Conservation (phyloP, 2,113 vertebrate species). For the Sigmodon hispidus region DNA sequence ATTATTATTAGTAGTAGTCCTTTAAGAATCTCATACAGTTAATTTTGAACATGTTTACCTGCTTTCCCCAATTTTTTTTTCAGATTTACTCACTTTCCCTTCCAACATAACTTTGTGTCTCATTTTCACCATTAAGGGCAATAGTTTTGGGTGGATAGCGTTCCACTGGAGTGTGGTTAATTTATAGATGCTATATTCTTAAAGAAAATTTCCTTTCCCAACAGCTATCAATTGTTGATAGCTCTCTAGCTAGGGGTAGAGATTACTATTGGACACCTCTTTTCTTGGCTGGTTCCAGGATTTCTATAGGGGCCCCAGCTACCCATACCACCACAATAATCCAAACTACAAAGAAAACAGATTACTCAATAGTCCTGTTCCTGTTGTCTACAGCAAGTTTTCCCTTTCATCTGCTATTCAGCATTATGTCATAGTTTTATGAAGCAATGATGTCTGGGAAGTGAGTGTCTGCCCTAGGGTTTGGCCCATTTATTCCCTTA, state of each 20-base stretch:
- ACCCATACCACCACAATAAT: not conserved
- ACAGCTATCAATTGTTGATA: not conserved
- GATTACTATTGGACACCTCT: too few relatives aligned
- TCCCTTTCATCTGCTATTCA: not conserved
- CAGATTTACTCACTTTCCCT: not conserved
- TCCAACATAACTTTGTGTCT: not conserved
- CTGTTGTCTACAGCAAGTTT: not conserved
- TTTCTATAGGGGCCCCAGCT: not conserved
- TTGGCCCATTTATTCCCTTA: not conserved
- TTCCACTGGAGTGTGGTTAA: not conserved
- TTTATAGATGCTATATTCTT: not conserved
- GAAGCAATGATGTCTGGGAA: not conserved
- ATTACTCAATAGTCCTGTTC: not conserved
- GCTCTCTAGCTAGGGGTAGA: not conserved
- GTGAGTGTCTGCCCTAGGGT: not conserved
- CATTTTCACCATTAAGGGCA: too few relatives aligned
- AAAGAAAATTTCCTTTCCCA: not conserved
- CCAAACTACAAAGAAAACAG: not conserved
- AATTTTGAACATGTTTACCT: not conserved
- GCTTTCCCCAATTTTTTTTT: not conserved
- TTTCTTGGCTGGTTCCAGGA: not conserved
- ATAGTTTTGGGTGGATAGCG: too few relatives aligned
- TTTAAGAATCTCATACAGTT: not conserved
- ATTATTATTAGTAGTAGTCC: not conserved
- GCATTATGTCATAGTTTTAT: not conserved